These are phyloP conservation scores for Andrena minutula DNA, from an alignment of 2,888 invertebrate species.

Conservation along the genomic window DNA sequence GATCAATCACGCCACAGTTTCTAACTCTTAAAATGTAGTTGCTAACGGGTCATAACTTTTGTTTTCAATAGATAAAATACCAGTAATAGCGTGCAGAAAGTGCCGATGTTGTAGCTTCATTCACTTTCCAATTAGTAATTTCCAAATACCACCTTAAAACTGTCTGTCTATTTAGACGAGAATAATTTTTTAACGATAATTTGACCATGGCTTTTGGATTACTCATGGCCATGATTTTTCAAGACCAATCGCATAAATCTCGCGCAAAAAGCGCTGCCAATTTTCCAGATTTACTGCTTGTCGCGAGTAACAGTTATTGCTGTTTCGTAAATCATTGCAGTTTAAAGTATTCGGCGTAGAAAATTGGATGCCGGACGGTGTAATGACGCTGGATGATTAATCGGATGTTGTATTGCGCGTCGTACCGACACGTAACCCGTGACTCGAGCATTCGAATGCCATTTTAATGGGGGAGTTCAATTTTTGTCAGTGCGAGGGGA, in stretches of 20 bases:
- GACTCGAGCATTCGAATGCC: constrained; percentile 8
- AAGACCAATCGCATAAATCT: background rate
- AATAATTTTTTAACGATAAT: background rate
- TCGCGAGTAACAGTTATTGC: constrained; percentile 16
- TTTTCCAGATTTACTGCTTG: constrained; percentile 8
- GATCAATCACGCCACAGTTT: no score
- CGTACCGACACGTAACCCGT: background rate
- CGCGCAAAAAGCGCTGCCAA: background rate
- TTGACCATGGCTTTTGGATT: background rate
- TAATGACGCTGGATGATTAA: constrained; percentile 8
- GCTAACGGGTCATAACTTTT: no score
- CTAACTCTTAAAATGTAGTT: no score
- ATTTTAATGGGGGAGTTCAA: background rate
- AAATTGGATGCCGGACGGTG: constrained; percentile 10
- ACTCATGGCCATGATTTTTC: background rate
- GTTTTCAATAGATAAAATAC: no score
- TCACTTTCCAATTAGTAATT: no score
- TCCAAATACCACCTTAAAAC: no score
- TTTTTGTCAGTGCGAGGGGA: constrained; percentile 19
- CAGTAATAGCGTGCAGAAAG: no score
- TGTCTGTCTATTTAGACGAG: background rate
- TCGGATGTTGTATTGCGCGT: background rate
- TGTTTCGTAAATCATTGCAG: constrained; percentile 31
- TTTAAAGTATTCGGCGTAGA: background rate
- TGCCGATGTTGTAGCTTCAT: no score